Conservation (phyloP, 2,113 vertebrate species). For the Collichthys lucidus region DNA sequence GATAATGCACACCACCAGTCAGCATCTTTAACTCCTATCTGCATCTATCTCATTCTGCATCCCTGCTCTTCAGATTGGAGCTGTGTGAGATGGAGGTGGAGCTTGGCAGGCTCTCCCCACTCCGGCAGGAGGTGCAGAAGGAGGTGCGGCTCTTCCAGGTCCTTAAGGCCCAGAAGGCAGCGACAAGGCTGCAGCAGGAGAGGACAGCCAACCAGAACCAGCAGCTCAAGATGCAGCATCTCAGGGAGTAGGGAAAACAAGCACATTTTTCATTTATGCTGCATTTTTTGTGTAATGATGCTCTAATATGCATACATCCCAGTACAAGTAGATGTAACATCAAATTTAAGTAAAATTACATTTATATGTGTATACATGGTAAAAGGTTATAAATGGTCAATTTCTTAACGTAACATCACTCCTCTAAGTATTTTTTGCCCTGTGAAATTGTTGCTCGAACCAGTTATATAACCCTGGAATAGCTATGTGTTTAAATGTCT, state of each 20-base stretch:
- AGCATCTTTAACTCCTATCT: neutral
- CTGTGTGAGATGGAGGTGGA: conserved; percentile 85
- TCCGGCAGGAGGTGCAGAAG: conserved; percentile 68
- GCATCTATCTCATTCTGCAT: conserved; percentile 3
- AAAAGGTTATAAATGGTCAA: neutral
- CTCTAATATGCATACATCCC: neutral
- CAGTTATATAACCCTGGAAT: neutral
- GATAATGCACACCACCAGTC: neutral
- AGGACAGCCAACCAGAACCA: conserved; percentile 64
- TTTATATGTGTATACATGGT: too few species aligned
- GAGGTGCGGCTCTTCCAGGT: conserved; percentile 75
- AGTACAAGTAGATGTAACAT: neutral
- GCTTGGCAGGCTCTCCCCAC: conserved; percentile 72
- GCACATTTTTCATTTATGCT: neutral
- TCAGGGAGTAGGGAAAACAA: conserved; percentile 74
- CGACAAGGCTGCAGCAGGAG: conserved; percentile 79
- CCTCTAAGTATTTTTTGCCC: neutral
- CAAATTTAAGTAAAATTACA: neutral
- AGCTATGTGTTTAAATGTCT: conserved; percentile 14
- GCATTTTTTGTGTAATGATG: neutral
- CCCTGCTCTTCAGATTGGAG: conserved; percentile 77
- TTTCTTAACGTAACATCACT: neutral
- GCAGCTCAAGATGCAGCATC: conserved; percentile 65
- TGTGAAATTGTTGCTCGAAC: neutral
- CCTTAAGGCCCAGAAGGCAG: conserved; percentile 62